phyloP scores from a whole-genome alignment of 2,113 vertebrate species.

The Ovis aries region DNA sequence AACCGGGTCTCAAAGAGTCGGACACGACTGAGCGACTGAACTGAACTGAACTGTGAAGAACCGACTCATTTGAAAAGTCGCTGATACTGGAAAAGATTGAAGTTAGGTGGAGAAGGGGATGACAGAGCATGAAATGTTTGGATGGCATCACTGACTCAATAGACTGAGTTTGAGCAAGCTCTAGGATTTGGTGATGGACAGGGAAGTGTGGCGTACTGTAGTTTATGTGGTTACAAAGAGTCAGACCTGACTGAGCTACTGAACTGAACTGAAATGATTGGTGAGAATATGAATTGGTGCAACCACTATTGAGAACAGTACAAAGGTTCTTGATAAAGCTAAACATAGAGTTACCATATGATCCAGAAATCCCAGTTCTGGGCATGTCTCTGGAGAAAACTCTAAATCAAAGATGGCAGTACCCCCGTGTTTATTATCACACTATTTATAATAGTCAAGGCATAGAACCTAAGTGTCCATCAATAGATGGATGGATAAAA shows the following conservation, averaged over 20 bases:
- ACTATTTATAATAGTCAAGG: neutral
- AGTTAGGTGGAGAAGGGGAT: too few species aligned
- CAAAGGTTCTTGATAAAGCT: neutral
- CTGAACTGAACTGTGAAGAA: neutral
- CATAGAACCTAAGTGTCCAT: neutral
- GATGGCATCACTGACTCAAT: neutral
- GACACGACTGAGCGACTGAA: accelerated
- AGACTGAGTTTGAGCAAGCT: too few species aligned
- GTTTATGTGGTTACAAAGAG: neutral
- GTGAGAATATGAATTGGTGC: neutral
- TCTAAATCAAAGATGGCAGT: neutral
- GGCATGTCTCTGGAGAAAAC: neutral
- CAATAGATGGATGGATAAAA: neutral
- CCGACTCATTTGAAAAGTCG: too few species aligned
- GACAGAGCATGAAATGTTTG: too few species aligned
- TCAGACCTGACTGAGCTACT: neutral
- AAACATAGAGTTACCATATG: neutral
- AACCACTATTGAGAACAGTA: neutral
- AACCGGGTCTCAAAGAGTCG: neutral
- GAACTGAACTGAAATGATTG: neutral
- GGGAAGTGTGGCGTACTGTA: accelerated
- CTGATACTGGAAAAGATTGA: too few species aligned
- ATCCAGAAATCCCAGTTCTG: neutral
- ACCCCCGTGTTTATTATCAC: accelerated
- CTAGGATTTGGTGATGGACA: neutral